Base-by-base conservation (phyloP, 2,113 vertebrate species). In the Pteruthius melanotis region DNA sequence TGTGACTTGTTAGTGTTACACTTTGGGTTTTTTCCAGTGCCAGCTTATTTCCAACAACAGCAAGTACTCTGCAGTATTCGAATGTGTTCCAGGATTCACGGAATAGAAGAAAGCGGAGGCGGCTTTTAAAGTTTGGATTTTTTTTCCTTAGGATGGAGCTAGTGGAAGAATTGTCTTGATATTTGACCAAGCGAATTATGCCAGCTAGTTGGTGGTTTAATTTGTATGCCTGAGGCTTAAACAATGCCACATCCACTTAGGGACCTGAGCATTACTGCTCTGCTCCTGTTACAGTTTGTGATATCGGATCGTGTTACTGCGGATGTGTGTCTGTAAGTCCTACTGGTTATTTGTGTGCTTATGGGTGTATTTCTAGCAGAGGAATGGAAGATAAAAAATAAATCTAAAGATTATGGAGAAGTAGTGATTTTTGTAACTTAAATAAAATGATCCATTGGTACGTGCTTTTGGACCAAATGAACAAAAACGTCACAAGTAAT, bases 191-290 rank as follows among this genome's bases (percentile, higher is more conserved):
- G 92, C 96, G 96, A 97, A 94, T 97, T 95, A 96, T 5, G 10
- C 84, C 96, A 96, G 92, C 94, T 97, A 96, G 74, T 93, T 95
- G 97, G 96, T 96, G 83, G 95, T 94, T 97, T 96, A 96, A 97
- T 97, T 95, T 97, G 92, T 93, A n/a, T 39, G 85, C 96, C 97
- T 85, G 87, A 40, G 96, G 97, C 96, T 97, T 95, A 93, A 89
- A 84, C 93, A 96, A 97, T 77, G 95, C 95, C 97, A 96, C 95
- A 96, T 97, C 92, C 84, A 94, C 70, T 96, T 97, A 97, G 83
- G 61, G 83, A 97, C 93, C 94, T 84, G 90, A 96, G 80, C 50
- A 0, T 96, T 97, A 89, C 94, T 81, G 83, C 87, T 97, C 90
- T 85, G 81, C 72, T 97, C 72, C 80, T 81, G 47, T 95, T 96